Conservation (phyloP, 2,888 invertebrate species). For the Sisyra nigra region DNA sequence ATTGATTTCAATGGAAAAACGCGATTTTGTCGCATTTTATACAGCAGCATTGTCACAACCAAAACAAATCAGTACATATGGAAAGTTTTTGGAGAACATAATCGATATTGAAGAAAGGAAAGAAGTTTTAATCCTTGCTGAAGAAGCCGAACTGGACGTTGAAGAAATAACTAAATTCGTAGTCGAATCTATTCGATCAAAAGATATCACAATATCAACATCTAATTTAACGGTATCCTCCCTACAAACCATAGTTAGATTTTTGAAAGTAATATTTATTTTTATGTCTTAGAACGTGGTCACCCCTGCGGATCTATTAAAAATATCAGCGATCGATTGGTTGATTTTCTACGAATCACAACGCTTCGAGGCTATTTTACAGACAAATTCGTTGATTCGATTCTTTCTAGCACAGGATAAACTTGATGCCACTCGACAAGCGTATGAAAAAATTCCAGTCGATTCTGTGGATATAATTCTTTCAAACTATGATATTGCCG, state of each 20-base stretch:
- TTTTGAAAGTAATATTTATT: background rate
- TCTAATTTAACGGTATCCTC: conserved; percentile 21
- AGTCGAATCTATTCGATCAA: conserved; percentile 55
- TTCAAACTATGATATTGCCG: conserved; percentile 26
- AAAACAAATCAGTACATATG: conserved; percentile 41
- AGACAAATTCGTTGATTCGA: conserved; percentile 79
- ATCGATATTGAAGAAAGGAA: conserved; percentile 44
- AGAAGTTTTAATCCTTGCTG: conserved; percentile 51
- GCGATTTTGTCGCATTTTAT: conserved; percentile 71
- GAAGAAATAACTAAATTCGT: conserved; percentile 68
- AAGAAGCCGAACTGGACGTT: conserved; percentile 65
- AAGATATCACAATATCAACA: conserved; percentile 14
- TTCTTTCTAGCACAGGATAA: conserved; percentile 69
- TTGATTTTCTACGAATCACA: conserved; percentile 64
- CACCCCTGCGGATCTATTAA: conserved; percentile 50
- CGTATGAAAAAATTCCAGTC: conserved; percentile 53
- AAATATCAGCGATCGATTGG: conserved; percentile 76
- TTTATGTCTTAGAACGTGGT: conserved; percentile 23
- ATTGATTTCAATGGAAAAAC: conserved; percentile 56
- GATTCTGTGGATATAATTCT: conserved; percentile 44
- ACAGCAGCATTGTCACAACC: conserved; percentile 57
- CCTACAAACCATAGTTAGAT: background rate
- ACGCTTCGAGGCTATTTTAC: conserved; percentile 63
- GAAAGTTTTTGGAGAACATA: conserved; percentile 52
- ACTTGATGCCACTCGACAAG: conserved; percentile 62